These are phyloP conservation scores for Puma concolor DNA, from an alignment of 2,113 vertebrate species.

Conservation along the genomic window DNA sequence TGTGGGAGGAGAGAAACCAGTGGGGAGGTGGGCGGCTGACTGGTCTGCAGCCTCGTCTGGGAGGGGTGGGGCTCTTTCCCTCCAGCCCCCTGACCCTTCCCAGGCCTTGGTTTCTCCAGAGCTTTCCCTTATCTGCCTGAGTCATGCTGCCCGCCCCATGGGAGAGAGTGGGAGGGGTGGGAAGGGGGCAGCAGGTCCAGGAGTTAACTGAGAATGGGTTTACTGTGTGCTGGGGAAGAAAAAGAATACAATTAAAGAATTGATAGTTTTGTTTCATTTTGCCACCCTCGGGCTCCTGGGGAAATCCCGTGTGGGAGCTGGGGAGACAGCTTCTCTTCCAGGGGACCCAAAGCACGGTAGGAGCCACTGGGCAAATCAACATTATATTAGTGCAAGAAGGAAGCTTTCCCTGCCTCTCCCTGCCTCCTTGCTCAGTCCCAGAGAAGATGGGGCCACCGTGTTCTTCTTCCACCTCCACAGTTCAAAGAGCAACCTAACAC, in stretches of 20 bases:
- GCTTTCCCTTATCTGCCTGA: neutral
- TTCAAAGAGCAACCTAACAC: no score
- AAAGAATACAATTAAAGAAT: constrained; percentile 61
- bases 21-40: neutral
- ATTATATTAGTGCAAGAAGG: neutral
- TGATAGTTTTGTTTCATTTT: constrained; percentile 68
- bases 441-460: fast-evolving
- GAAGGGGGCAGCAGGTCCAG: neutral
- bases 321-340: neutral
- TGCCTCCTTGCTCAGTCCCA: no score
- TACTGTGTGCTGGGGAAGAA: constrained; percentile 18
- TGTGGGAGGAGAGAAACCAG: neutral
- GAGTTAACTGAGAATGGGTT: neutral
- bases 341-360: neutral
- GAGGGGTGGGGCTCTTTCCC: neutral
- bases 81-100: neutral
- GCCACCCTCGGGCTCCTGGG: neutral
- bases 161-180: no score
- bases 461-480: neutral
- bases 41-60: neutral
- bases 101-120: neutral
- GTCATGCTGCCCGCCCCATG: neutral
- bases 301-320: neutral
- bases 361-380: neutral
- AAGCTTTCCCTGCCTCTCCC: no score